phyloP scores from a whole-genome alignment of 2,113 vertebrate species.

The Semicossyphus pulcher region DNA sequence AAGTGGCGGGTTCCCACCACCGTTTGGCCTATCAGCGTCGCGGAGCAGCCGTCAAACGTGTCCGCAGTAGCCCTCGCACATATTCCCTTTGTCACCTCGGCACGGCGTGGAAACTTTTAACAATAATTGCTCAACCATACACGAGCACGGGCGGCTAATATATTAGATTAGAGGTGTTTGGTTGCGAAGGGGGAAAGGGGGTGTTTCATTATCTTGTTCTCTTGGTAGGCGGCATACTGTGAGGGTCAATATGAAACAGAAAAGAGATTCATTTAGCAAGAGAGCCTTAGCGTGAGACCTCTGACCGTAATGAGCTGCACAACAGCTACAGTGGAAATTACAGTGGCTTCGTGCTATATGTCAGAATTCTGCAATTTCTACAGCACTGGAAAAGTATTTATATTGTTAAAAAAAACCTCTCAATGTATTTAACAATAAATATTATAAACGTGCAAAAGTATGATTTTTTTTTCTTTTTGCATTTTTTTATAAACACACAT shows the following conservation, averaged over 20 bases:
- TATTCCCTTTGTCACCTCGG: slow-evolving; percentile 82
- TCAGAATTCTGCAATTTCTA: slow-evolving; percentile 9
- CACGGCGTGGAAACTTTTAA: slow-evolving; percentile 82
- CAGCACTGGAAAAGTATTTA: not conserved
- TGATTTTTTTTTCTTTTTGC: not conserved
- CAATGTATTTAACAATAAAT: not conserved
- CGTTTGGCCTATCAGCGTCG: slow-evolving; percentile 87
- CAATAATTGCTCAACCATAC: slow-evolving; percentile 85
- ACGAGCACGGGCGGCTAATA: slow-evolving; percentile 84
- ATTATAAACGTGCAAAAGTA: not conserved
- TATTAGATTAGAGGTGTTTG: slow-evolving; percentile 83
- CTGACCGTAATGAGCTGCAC: slow-evolving; percentile 54
- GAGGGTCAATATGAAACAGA: slow-evolving; percentile 66
- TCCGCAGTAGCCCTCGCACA: slow-evolving; percentile 78
- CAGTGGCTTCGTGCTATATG: slow-evolving; percentile 1
- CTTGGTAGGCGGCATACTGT: slow-evolving; percentile 65
- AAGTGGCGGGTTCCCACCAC: slow-evolving; percentile 83
- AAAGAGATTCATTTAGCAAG: slow-evolving; percentile 52
- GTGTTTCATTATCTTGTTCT: slow-evolving; percentile 71
- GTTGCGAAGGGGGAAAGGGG: slow-evolving; percentile 54
- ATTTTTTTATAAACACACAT: not conserved
- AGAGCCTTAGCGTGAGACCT: slow-evolving; percentile 49
- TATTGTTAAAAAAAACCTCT: not conserved
- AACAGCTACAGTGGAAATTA: slow-evolving; percentile 42
- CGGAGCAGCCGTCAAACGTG: slow-evolving; percentile 80